Percentiles rank a stretch among this genome's conserved stretches.
Evolutionary conservation across 1,140 invertebrate species (phyloP).

Genomic region (Geopemphigus sp.): DNA sequence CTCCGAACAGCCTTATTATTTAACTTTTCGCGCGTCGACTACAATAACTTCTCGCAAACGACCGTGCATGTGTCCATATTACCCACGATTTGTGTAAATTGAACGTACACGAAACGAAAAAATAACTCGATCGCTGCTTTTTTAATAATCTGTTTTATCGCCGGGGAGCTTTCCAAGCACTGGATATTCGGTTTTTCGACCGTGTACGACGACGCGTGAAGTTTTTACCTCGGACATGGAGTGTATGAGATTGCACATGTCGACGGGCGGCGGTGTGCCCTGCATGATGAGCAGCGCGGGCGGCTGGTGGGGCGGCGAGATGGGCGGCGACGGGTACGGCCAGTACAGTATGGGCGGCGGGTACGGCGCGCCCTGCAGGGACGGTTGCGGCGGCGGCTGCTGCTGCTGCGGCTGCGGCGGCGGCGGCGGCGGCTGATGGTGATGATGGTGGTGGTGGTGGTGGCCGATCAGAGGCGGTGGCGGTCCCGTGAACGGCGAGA

Average conservation of each 20-base stretch:
- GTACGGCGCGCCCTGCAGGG: conserved; percentile 29
- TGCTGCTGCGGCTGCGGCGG: too few species aligned
- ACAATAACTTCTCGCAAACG: too few species aligned
- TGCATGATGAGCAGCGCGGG: conserved; percentile 51
- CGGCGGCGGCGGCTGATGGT: too few species aligned
- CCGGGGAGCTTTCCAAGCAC: too few species aligned
- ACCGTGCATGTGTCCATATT: too few species aligned
- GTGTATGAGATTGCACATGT: conserved; percentile 50
- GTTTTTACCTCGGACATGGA: conserved; percentile 50
- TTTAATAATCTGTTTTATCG: too few species aligned
- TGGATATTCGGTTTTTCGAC: too few species aligned
- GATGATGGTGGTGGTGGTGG: conserved; percentile 4
- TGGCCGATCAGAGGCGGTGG: conserved; percentile 10
- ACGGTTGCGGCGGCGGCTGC: not conserved
- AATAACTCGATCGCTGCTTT: too few species aligned
- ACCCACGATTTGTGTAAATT: too few species aligned
- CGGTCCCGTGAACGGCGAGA: conserved; percentile 18
- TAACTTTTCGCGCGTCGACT: too few species aligned
- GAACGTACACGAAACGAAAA: too few species aligned
- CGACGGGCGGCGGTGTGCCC: conserved; percentile 45
- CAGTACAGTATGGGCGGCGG: conserved; percentile 47
- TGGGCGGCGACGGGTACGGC: conserved; percentile 51
- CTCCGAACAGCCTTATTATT: too few species aligned
- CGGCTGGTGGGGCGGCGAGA: conserved; percentile 50
- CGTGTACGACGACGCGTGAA: not conserved